Percentiles rank a stretch among this genome's conserved stretches.
These are phyloP conservation scores for Odontomyia ornata DNA, from an alignment of 2,888 invertebrate genomes.

Conservation along the genomic window DNA sequence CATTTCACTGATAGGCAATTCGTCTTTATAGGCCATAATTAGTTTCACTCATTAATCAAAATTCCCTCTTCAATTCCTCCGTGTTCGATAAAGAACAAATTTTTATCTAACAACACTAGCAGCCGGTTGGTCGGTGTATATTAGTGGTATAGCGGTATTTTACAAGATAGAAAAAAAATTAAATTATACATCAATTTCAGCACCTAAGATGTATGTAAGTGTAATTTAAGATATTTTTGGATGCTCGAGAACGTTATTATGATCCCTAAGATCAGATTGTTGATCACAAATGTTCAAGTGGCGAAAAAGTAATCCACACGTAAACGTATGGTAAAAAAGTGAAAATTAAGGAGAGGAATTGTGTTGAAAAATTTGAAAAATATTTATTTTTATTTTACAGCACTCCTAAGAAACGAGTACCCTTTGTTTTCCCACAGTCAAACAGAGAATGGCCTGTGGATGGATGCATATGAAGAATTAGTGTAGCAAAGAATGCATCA, in stretches of 20 bases:
- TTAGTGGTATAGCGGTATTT: background rate
- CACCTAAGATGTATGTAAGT: constrained; percentile 1
- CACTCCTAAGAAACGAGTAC: too few species aligned
- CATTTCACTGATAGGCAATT: constrained; percentile 38
- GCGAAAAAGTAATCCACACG: too few species aligned
- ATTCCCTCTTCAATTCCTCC: background rate
- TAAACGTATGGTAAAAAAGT: too few species aligned
- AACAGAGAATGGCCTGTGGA: too few species aligned
- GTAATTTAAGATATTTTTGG: background rate
- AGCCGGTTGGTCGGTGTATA: background rate
- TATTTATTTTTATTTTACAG: constrained; percentile 7
- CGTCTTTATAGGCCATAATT: constrained; percentile 35
- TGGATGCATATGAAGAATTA: too few species aligned
- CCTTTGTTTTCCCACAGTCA: too few species aligned
- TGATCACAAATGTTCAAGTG: background rate
- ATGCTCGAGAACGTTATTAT: background rate
- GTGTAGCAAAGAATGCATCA: too few species aligned
- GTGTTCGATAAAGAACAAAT: background rate
- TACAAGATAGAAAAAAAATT: background rate
- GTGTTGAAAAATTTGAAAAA: constrained; percentile 9
- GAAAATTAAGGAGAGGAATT: background rate
- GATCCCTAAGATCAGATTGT: background rate
- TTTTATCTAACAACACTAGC: background rate
- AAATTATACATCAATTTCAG: constrained; percentile 6
- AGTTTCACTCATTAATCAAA: constrained; percentile 37